Evolutionary conservation across 2,888 invertebrate genomes (phyloP).

Genomic region (Rotaria sp.): DNA sequence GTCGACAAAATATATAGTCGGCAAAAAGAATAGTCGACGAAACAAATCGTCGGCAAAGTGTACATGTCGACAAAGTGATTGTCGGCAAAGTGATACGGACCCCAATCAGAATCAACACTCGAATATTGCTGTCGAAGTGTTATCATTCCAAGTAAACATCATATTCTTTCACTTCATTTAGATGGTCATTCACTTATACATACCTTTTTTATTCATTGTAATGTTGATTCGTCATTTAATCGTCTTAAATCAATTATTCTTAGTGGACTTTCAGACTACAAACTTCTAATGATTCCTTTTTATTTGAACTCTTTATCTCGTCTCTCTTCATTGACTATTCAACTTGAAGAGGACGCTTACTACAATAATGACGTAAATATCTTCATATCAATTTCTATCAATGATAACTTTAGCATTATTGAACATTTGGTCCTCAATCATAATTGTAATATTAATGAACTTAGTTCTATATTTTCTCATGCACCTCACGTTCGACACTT

Average conservation of each 20-base stretch:
- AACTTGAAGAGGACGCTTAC: neutral
- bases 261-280: neutral
- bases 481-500: neutral
- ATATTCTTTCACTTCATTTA: neutral
- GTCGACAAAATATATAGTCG: no score
- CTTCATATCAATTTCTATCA: neutral
- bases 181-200: neutral
- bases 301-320: neutral
- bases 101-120: neutral
- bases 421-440: neutral
- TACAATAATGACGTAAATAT: rapidly evolving
- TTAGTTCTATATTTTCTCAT: neutral
- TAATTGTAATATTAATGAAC: neutral
- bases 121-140: neutral
- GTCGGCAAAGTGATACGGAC: no score
- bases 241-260: neutral
- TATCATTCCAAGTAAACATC: neutral
- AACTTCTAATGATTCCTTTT: neutral
- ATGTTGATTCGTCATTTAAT: neutral
- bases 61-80: no score
- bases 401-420: neutral
- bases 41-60: no score
- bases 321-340: neutral
- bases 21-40: no score
- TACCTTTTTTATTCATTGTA: neutral